Evolutionary conservation across 1,140 invertebrate genomes (phyloP), one percentile per base, ranked within the genome.

Genomic region (Calliphora vicina): DNA sequence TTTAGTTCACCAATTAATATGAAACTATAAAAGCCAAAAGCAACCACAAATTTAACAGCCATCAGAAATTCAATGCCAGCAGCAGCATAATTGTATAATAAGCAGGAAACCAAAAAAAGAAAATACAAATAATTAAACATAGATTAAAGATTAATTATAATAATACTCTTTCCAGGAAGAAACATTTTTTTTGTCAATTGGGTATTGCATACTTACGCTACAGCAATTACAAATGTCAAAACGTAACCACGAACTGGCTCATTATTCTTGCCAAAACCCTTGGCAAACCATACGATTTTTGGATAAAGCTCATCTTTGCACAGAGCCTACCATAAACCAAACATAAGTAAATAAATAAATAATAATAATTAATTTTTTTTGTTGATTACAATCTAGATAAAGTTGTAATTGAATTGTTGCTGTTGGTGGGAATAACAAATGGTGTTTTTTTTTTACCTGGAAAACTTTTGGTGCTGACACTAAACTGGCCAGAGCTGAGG

Each of bases 281-380:
- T 97, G 71, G 95, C 97, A 92, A 99, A 99, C 93, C 96, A 96
- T 81, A 94, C 93, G 83, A 99, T 95, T 84, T 96, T 95, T 0
- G 98, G 99, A 91, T 99, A 99, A 17, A 99, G 91, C 86, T 96
- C 96, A 91, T 99, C 99, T 89, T 97, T 97, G 88, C 97, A 99
- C 6, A 99, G 93, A 74, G 98, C 98, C 94, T 93, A 13, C 42
- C 74, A 35, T 20, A 23, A 83, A 80, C 0, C 20, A 35, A 73
- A 23, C 26, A 13, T 74, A 2, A 15, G 45, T 9, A 35, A 35
- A 67, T 67, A n/a, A 67, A 23, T n/a, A n/a, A n/a, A n/a, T n/a
- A n/a, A n/a, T n/a, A n/a, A n/a, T n/a, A n/a, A n/a, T n/a, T n/a
- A n/a, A n/a, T n/a, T 67, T 67, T 23, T 23, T 67, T 67, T 67